phyloP scores from a whole-genome alignment of 2,797 vertebrate genomes.

The Cuculus canorus region DNA sequence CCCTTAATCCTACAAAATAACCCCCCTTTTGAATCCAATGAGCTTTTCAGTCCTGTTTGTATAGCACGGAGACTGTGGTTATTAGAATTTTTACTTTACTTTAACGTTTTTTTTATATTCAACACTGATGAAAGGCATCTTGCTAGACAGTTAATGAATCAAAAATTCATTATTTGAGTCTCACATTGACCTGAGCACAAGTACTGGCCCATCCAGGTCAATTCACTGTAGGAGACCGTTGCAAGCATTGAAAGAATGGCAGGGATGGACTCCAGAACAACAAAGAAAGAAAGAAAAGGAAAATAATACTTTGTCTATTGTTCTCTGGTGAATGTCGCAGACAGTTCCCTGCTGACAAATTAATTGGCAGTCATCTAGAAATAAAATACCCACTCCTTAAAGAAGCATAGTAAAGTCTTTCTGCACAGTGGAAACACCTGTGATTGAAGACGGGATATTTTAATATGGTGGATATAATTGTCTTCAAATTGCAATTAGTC shows the following conservation, averaged over 20 bases:
- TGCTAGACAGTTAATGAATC: not conserved
- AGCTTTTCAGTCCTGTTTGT: not conserved
- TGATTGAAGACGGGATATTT: not conserved
- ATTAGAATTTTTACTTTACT: not conserved
- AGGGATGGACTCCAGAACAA: not conserved
- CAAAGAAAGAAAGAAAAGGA: not conserved
- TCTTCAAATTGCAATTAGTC: not conserved
- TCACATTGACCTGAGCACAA: not conserved
- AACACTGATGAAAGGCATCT: not conserved
- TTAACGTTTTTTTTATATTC: not conserved
- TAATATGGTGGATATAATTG: not conserved
- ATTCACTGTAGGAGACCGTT: not conserved
- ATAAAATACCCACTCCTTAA: not conserved
- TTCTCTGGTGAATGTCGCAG: not conserved
- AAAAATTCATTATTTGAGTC: not conserved
- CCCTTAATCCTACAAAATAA: not conserved
- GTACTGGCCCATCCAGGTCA: not conserved
- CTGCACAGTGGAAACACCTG: not conserved
- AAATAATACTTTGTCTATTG: not conserved
- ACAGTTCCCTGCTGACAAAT: not conserved
- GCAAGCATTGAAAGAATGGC: not conserved
- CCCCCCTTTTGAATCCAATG: not conserved
- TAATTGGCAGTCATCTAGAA: not conserved
- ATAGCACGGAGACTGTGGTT: not conserved
- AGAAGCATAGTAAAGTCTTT: not conserved